phyloP scores from a whole-genome alignment of 2,113 vertebrate genomes.

The Gymnorhina tibicen region DNA sequence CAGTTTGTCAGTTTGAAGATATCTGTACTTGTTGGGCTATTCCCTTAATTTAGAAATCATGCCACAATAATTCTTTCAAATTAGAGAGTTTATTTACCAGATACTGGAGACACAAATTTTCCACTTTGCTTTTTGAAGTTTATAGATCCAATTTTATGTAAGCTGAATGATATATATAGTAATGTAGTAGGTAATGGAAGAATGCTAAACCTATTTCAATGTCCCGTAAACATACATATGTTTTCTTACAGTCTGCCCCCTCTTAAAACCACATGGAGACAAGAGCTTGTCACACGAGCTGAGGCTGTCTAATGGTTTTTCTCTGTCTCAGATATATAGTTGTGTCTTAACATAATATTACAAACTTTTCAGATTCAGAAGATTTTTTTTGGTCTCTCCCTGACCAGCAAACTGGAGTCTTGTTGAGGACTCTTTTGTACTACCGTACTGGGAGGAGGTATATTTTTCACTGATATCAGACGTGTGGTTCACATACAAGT shows the following conservation, averaged over 20 bases:
- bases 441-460: rapidly evolving
- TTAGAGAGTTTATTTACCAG: not conserved
- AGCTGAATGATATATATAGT: not conserved
- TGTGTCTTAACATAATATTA: not conserved
- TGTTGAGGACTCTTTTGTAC: not conserved
- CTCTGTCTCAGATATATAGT: not conserved
- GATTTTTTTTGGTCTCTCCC: not conserved
- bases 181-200: not conserved
- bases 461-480: not conserved
- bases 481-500: not conserved
- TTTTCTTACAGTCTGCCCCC: not conserved
- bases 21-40: not conserved
- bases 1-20: not conserved
- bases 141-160: not conserved
- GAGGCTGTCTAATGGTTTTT: not conserved
- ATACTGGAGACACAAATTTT: not conserved
- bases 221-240: rapidly evolving
- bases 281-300: not conserved
- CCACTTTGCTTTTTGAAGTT: not conserved
- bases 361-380: not conserved
- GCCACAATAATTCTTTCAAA: not conserved
- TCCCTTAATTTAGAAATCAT: not conserved
- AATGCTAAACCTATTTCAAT: not conserved
- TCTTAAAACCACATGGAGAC: not conserved
- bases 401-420: not conserved